These are phyloP conservation scores for Helicorthomorpha holstii DNA, from an alignment of 1,140 invertebrate genomes.

Conservation along the genomic window DNA sequence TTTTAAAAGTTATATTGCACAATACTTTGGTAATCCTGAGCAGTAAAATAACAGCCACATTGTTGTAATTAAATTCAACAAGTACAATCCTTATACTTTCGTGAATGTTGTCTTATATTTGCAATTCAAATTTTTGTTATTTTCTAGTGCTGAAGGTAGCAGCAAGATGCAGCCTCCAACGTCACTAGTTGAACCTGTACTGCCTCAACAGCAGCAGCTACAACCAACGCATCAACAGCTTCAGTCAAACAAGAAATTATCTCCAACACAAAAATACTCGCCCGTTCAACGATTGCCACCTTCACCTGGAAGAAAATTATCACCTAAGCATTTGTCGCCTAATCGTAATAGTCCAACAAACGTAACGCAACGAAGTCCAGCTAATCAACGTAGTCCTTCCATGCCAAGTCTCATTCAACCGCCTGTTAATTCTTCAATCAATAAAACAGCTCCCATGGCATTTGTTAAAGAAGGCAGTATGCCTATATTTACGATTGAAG, in stretches of 20 bases:
- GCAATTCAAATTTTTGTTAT: constrained; percentile 9
- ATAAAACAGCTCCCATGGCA: too few relatives aligned
- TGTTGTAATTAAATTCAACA: too few relatives aligned
- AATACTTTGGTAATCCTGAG: too few relatives aligned
- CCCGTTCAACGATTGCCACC: constrained; percentile 10
- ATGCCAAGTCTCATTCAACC: constrained; percentile 8
- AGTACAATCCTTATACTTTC: constrained; percentile 4
- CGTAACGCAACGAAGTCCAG: constrained; percentile 7
- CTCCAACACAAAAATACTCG: constrained; percentile 16
- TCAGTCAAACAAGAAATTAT: constrained; percentile 20
- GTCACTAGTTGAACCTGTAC: constrained; percentile 15
- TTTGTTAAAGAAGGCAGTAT: too few relatives aligned
- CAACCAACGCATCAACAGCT: too few relatives aligned
- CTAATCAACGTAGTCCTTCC: constrained; percentile 8
- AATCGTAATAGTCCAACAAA: background rate
- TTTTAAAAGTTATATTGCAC: too few relatives aligned
- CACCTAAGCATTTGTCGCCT: constrained; percentile 3
- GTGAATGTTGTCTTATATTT: constrained; percentile 1
- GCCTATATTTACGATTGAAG: too few relatives aligned
- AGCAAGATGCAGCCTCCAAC: constrained; percentile 12
- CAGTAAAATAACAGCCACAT: too few relatives aligned
- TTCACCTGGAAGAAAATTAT: constrained; percentile 2
- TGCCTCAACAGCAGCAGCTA: too few relatives aligned
- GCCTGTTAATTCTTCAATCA: too few relatives aligned
- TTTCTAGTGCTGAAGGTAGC: constrained; percentile 15